Evolutionary conservation across 2,888 invertebrate species (phyloP).

Genomic region (Ernsta delagoae): DNA sequence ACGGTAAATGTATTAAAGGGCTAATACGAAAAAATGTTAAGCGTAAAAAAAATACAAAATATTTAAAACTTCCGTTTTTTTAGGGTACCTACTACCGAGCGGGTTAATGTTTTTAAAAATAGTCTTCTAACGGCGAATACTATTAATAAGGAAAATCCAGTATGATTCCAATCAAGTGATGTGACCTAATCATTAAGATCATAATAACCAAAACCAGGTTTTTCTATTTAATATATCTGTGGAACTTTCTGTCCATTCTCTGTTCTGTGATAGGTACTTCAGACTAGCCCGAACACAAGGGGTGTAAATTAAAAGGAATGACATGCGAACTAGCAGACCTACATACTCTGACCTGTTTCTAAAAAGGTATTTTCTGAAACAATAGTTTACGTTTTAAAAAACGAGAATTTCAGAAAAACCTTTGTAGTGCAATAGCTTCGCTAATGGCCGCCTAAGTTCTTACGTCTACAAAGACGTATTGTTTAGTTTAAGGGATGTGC

Average conservation of each 20-base stretch:
- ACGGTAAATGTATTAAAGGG: too few relatives aligned
- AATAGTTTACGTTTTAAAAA: background rate
- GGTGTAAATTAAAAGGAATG: background rate
- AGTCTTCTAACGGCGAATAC: too few relatives aligned
- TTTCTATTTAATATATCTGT: too few relatives aligned
- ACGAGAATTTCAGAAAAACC: background rate
- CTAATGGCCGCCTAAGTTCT: background rate
- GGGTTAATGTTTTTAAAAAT: too few relatives aligned
- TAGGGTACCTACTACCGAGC: too few relatives aligned
- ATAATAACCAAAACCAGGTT: too few relatives aligned
- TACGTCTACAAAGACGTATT: background rate
- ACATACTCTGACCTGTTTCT: constrained; percentile 3
- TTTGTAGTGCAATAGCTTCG: background rate
- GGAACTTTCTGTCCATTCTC: background rate
- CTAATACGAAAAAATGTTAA: too few relatives aligned
- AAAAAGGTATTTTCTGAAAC: background rate
- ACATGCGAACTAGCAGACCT: constrained; percentile 2
- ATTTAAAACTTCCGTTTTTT: too few relatives aligned
- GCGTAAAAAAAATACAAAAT: too few relatives aligned
- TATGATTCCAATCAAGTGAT: too few relatives aligned
- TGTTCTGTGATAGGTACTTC: background rate
- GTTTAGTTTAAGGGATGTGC: background rate
- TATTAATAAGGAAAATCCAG: too few relatives aligned
- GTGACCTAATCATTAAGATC: too few relatives aligned
- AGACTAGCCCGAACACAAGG: background rate